Evolutionary conservation across 2,888 invertebrate genomes (phyloP), one percentile per base, ranked within the genome.

Genomic region (Phytoseiulus persimilis): DNA sequence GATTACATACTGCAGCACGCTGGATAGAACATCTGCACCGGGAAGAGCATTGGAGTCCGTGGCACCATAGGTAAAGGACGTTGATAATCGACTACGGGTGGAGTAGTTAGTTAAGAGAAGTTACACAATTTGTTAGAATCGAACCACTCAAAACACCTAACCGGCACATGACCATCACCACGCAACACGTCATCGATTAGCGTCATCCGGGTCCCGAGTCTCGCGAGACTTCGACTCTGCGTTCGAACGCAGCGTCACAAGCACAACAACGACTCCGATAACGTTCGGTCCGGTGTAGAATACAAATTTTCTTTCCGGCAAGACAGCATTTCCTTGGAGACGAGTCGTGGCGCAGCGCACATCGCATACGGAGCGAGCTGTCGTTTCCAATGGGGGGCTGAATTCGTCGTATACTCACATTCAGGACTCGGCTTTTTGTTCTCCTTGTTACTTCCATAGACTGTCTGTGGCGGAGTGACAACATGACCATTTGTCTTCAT

Each of bases 1-100:
- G 33, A n/a, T 32, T 87, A 87, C 90, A 87, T 91, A 91, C 91
- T 91, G 90, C 91, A 91, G 90, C 91, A 91, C 32, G 90, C 90
- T 83, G 91, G 91, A 91, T 91, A 91, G 90, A 91, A 91, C 90
- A 91, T 87, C 87, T 87, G 87, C 87, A 87, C 87, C 45, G 87
- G 87, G 45, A 87, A 87, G n/a, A 32, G n/a, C 33, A 45, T 45
- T 45, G 87, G 87, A 33, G 87, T 87, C n/a, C 87, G 32, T 45
- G 87, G 87, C 39, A 87, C 87, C 87, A 87, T 39, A 87, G 87
- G 87, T 45, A 87, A 45, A 33, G 87, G 87, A 28, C 87, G 87
- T 33, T 87, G 87, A 87, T 65, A 65, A 65, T 87, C 87, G 87
- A 87, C 87, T 87, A 87, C 87, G 18, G 65, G 65, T 14, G 65